Percentiles rank a stretch among this genome's conserved stretches.
Evolutionary conservation across 35 echinoderm and acorn worm genomes (phyloP).

Genomic region (Patiria miniata): DNA sequence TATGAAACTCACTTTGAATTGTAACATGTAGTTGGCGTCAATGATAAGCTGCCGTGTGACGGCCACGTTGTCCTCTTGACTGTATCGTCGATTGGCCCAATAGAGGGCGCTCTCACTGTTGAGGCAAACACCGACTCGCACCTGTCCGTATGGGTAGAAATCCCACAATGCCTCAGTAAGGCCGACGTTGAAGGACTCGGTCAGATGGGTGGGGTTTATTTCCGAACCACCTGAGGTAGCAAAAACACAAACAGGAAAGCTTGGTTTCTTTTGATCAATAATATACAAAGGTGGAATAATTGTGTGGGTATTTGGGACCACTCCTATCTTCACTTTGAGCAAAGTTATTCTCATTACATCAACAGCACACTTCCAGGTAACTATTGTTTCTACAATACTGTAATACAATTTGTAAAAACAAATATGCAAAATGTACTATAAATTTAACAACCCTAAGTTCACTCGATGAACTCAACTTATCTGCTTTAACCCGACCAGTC

Average conservation of each 20-base stretch:
- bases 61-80: neutral
- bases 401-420: too few species aligned
- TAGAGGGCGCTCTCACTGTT: constrained; percentile 60
- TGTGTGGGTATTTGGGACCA: neutral
- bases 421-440: too few species aligned
- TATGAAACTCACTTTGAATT: constrained; percentile 87
- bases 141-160: constrained; percentile 74
- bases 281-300: neutral
- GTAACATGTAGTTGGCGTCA: constrained; percentile 77
- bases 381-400: too few species aligned
- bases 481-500: too few species aligned
- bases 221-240: constrained; percentile 81
- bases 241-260: neutral
- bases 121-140: constrained; percentile 51
- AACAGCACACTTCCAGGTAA: too few species aligned
- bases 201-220: constrained; percentile 73
- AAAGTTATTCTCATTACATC: too few species aligned
- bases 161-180: constrained; percentile 61
- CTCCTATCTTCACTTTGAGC: too few species aligned
- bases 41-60: constrained; percentile 67
- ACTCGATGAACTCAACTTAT: too few species aligned
- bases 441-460: too few species aligned
- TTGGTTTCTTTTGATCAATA: too few species aligned
- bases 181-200: constrained; percentile 59
- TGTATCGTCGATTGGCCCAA: constrained; percentile 64